Base-by-base conservation (phyloP, 2,113 vertebrate species). In the Anas platyrhynchos region DNA sequence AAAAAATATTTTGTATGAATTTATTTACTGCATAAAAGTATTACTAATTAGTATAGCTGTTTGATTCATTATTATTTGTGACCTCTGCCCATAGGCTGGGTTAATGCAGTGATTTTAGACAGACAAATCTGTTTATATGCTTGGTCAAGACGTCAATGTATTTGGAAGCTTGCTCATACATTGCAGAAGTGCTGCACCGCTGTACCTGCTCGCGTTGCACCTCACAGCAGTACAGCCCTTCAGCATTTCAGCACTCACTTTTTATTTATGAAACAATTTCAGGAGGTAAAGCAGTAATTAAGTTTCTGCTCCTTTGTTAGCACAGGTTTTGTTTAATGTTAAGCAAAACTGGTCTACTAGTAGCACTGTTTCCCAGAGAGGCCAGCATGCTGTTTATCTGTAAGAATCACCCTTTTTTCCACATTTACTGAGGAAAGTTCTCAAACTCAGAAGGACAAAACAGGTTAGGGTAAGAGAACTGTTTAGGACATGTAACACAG, bases 291-390 rank as follows among this genome's bases (percentile, higher is more conserved):
- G 17, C 38, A 78, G 27, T 65, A 65, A 50, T 56, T 34, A 61
- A 14, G 29, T 32, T 67, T 80, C 54, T 68, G 31, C 10, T 87
- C 31, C n/a, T 68, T 89, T 65, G n/a, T n/a, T 31, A 81, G 43
- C 14, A 31, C 26, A 67, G 22, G 14, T 34, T 89, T 84, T 67
- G 22, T 66, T 54, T 68, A 63, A 2, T 4, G 18, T 36, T 56
- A 66, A 75, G 10, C 26, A 88, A 86, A 69, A 66, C 15, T 22
- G 36, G 7, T 13, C 11, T n/a, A 32, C 31, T 23, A 59, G 71
- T 55, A 1, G 1, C 0, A 1, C 5, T 41, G 0, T 43, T 83
- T 75, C 36, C 43, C 1, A 0, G 29, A 72, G 41, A 16, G 67
- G 17, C 27, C 56, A 65, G 31, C 6, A 16, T n/a, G 16, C 41